Conservation (phyloP, 2,888 invertebrate species). For the Ichneumoninae sp. region DNA sequence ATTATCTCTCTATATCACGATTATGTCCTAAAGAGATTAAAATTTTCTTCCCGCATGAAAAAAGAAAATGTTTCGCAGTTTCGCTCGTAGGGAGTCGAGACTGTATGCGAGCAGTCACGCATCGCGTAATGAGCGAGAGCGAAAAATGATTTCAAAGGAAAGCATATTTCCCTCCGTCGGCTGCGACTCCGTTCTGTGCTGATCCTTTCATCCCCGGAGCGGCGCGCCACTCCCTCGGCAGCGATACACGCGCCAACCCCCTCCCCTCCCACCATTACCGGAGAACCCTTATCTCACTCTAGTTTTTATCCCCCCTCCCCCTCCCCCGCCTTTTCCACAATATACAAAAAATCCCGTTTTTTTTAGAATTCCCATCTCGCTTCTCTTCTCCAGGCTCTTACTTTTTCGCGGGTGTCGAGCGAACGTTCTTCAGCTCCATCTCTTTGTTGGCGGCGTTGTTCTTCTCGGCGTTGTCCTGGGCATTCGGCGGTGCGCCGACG, state of each 20-base stretch:
- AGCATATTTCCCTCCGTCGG: conserved; percentile 11
- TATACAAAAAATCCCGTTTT: background rate
- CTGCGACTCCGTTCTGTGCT: background rate
- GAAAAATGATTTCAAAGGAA: conserved; percentile 26
- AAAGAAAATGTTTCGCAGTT: background rate
- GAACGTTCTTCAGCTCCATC: conserved; percentile 94
- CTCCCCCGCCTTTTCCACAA: conserved; percentile 14
- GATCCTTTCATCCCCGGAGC: conserved; percentile 49
- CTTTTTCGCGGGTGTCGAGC: conserved; percentile 94
- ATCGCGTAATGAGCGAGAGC: conserved; percentile 16
- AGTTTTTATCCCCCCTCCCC: conserved; percentile 47
- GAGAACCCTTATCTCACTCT: conserved; percentile 8
- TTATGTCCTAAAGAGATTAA: background rate
- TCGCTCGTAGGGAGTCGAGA: background rate
- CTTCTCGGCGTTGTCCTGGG: conserved; percentile 90
- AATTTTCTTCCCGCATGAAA: background rate
- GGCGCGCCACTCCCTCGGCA: conserved; percentile 57
- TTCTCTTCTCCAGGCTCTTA: conserved; percentile 83
- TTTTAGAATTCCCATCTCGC: background rate
- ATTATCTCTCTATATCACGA: background rate
- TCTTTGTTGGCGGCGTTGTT: conserved; percentile 94
- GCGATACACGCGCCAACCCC: conserved; percentile 36
- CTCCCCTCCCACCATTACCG: conserved; percentile 66
- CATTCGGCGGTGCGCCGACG: conserved; percentile 88
- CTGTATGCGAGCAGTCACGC: conserved; percentile 8